A percentile compares a stretch with the other conserved stretches of the same genome.
These are phyloP conservation scores for Dexiosoma caninum DNA, from an alignment of 2,888 invertebrate genomes.

Conservation along the genomic window DNA sequence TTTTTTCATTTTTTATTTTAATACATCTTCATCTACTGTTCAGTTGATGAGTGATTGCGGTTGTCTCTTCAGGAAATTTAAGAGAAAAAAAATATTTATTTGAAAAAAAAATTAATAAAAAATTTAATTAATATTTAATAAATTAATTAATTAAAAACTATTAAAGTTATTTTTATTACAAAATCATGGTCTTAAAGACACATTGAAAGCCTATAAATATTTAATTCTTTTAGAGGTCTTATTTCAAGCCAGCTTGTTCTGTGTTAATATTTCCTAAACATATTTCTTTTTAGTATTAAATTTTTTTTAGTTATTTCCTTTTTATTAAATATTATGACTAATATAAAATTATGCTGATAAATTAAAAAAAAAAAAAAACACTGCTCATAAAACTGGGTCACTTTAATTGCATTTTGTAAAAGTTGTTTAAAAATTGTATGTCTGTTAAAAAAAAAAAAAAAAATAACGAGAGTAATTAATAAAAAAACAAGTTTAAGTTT, in stretches of 20 bases:
- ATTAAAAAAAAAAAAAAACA: background rate
- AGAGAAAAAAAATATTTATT: too few relatives aligned
- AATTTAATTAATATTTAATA: too few relatives aligned
- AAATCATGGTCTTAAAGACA: too few relatives aligned
- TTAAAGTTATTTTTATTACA: too few relatives aligned
- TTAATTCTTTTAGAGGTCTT: background rate
- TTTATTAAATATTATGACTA: slow-evolving; percentile 22
- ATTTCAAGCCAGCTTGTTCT: background rate
- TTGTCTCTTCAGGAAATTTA: too few relatives aligned
- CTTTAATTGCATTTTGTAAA: slow-evolving; percentile 51
- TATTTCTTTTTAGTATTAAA: background rate
- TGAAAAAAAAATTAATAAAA: too few relatives aligned
- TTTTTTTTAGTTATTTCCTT: too few relatives aligned
- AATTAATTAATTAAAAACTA: too few relatives aligned
- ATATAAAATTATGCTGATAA: slow-evolving; percentile 11
- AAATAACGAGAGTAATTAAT: slow-evolving; percentile 58
- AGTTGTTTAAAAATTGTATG: slow-evolving; percentile 9
- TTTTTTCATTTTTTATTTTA: too few relatives aligned
- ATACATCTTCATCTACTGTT: too few relatives aligned
- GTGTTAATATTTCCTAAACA: background rate
- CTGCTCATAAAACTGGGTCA: slow-evolving; percentile 52
- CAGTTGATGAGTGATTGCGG: too few relatives aligned
- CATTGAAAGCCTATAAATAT: too few relatives aligned
- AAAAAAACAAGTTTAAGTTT: slow-evolving; percentile 62
- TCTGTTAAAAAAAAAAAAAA: background rate